A percentile compares a stretch with the other conserved stretches of the same genome.
Evolutionary conservation across 2,888 invertebrate genomes (phyloP).

Genomic region (Chironomus tentans): DNA sequence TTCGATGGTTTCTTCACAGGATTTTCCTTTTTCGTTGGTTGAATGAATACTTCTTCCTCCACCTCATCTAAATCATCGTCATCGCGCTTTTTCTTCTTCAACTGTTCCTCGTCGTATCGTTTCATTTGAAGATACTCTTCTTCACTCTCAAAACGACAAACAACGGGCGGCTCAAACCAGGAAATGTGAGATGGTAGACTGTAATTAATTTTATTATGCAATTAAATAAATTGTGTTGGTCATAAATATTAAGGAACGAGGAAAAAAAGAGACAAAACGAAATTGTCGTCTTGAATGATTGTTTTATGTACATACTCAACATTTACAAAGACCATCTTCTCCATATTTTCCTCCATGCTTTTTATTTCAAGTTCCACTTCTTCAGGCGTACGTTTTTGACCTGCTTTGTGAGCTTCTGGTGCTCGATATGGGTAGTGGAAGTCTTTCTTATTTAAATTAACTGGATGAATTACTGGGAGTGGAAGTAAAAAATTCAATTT

Average conservation of each 20-base stretch:
- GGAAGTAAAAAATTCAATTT: too few species aligned
- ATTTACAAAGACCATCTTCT: constrained; percentile 59
- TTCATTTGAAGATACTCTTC: constrained; percentile 31
- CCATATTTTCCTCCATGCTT: constrained; percentile 60
- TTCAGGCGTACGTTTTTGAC: constrained; percentile 62
- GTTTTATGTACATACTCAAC: constrained; percentile 49
- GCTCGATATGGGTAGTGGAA: constrained; percentile 61
- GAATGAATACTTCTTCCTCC: constrained; percentile 28
- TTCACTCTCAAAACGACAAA: constrained; percentile 58
- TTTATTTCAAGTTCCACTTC: constrained; percentile 72
- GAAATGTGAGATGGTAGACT: constrained; percentile 47
- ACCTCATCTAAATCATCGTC: constrained; percentile 32
- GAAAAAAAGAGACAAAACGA: neutral
- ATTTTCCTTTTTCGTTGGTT: neutral
- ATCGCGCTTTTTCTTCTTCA: neutral
- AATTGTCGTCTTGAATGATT: neutral
- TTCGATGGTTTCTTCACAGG: neutral
- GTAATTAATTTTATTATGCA: constrained; percentile 16
- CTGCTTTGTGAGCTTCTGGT: constrained; percentile 55
- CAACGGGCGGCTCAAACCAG: constrained; percentile 67
- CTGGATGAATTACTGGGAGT: constrained; percentile 39
- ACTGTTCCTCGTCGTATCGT: neutral
- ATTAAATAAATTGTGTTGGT: neutral
- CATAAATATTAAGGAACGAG: neutral
- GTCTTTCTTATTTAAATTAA: constrained; percentile 48